phyloP scores from a whole-genome alignment of 2,113 vertebrate genomes.

The Ptilorrhoa leucosticta region DNA sequence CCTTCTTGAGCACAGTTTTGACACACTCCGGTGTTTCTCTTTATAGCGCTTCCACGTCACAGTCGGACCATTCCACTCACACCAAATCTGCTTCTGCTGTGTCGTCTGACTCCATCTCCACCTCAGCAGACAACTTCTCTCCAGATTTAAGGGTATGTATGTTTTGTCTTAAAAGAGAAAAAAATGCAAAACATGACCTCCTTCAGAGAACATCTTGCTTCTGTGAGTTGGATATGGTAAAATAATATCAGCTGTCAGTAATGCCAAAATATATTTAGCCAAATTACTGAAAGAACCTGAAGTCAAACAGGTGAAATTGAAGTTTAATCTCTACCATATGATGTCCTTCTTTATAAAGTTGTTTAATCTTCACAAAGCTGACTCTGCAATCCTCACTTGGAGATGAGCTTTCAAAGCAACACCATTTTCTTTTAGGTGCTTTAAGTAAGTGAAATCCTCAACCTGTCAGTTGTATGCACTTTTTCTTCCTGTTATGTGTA shows the following conservation, averaged over 20 bases:
- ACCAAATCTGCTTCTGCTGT: conserved; percentile 78
- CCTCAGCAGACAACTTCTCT: conserved; percentile 83
- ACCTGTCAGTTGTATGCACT: not conserved
- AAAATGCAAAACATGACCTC: not conserved
- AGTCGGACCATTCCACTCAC: conserved; percentile 85
- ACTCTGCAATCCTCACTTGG: not conserved
- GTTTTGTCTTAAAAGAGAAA: not conserved
- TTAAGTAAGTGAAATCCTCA: not conserved
- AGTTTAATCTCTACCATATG: not conserved
- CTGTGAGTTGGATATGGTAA: not conserved
- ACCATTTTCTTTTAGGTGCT: not conserved
- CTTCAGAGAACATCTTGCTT: not conserved
- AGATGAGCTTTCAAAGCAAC: not conserved
- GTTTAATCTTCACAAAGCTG: conserved; percentile 17
- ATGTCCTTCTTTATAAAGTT: not conserved
- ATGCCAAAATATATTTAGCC: not conserved
- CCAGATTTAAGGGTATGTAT: conserved; percentile 84
- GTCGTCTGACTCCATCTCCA: conserved; percentile 83
- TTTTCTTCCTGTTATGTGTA: not conserved
- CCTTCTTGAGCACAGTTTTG: not conserved
- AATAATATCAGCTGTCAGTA: not conserved
- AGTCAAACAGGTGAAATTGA: not conserved
- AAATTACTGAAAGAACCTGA: not conserved
- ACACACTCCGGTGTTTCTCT: not conserved
- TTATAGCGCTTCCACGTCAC: conserved; percentile 84